Conservation (phyloP, 2,113 vertebrate genomes). For the Hucho hucho region DNA sequence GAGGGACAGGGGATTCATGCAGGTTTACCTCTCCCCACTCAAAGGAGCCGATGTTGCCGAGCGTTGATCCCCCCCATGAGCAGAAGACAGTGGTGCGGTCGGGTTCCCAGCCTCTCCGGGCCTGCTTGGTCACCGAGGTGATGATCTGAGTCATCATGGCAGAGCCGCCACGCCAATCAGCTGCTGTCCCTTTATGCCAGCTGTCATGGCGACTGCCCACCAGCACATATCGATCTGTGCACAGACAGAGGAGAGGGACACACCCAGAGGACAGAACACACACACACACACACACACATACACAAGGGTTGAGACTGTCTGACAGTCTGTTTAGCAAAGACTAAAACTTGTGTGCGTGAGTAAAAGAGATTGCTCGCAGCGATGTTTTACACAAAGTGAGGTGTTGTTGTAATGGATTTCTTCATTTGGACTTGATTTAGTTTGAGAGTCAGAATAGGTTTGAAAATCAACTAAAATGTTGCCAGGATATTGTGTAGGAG, state of each 20-base stretch:
- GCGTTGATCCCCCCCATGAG: slow-evolving; percentile 84
- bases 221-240: slow-evolving; percentile 84
- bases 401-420: neutral
- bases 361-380: neutral
- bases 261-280: neutral
- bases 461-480: neutral
- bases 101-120: slow-evolving; percentile 83
- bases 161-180: slow-evolving; percentile 79
- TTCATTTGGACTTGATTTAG: neutral
- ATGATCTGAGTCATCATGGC: slow-evolving; percentile 84
- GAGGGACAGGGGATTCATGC: too few species aligned
- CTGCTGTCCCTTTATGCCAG: slow-evolving; percentile 50
- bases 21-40: slow-evolving; percentile 92
- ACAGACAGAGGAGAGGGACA: neutral
- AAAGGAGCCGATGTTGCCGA: slow-evolving; percentile 88
- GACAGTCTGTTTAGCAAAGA: neutral
- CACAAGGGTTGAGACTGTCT: slow-evolving; percentile 10
- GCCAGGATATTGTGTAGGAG: neutral
- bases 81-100: slow-evolving; percentile 86
- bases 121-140: slow-evolving; percentile 76
- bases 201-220: slow-evolving; percentile 82
- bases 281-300: slow-evolving; percentile 22
- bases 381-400: neutral
- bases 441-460: neutral
- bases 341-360: neutral